phyloP scores from a whole-genome alignment of 2,888 invertebrate genomes.

The Phyto melanocephala region DNA sequence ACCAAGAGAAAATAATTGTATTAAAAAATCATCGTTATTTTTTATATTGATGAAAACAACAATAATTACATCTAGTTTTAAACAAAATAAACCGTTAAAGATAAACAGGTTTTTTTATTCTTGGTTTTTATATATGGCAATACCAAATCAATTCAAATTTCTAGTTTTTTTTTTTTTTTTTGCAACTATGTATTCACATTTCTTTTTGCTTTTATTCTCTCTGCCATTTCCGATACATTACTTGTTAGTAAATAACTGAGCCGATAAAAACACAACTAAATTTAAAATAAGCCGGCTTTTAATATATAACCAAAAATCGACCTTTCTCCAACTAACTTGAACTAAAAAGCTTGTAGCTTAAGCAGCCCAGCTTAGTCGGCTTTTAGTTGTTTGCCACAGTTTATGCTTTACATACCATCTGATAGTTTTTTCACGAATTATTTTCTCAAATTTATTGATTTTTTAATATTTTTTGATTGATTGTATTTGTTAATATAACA shows the following conservation, averaged over 20 bases:
- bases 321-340: too few species aligned
- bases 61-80: too few species aligned
- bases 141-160: not conserved
- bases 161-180: not conserved
- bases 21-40: not conserved
- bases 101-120: not conserved
- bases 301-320: too few species aligned
- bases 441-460: not conserved
- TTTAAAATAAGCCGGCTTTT: too few species aligned
- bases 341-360: too few species aligned
- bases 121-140: not conserved
- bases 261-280: too few species aligned
- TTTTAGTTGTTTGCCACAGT: too few species aligned
- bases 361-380: too few species aligned
- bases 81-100: slow-evolving; percentile 6
- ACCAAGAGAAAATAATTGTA: not conserved
- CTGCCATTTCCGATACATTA: too few species aligned
- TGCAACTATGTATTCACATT: not conserved
- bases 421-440: slow-evolving; percentile 2
- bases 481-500: too few species aligned
- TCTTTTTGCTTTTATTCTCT: not conserved
- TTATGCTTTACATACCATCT: not conserved
- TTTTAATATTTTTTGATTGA: not conserved
- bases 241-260: too few species aligned
- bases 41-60: too few species aligned